Percentiles rank a stretch among this genome's conserved stretches.
Evolutionary conservation across 2,113 vertebrate genomes (phyloP).

Genomic region (Neolamprologus falcicula): DNA sequence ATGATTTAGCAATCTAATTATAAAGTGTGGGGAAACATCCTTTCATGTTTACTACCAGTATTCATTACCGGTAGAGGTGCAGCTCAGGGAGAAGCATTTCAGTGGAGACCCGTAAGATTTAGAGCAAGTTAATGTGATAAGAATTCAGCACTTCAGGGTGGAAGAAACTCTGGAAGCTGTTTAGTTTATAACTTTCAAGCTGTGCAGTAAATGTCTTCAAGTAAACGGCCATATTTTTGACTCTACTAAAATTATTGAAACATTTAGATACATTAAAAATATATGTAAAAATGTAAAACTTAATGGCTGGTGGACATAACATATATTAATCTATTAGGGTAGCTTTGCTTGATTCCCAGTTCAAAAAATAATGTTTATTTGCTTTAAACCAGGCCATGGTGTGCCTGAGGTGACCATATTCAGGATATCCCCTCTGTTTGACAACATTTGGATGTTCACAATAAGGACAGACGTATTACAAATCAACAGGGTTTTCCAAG

Average conservation of each 20-base stretch:
- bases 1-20: conserved; percentile 51
- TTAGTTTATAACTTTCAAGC: not conserved
- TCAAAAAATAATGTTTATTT: not conserved
- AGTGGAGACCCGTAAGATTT: conserved; percentile 4
- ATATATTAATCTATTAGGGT: not conserved
- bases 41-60: conserved; percentile 7
- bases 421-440: fast-evolving
- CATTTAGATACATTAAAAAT: not conserved
- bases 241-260: not conserved
- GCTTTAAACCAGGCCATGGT: not conserved
- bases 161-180: not conserved
- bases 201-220: not conserved
- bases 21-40: not conserved
- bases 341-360: not conserved
- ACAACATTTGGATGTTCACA: not conserved
- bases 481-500: not conserved
- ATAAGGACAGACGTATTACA: not conserved
- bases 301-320: not conserved
- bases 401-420: not conserved
- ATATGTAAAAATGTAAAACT: not conserved
- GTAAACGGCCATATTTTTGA: not conserved
- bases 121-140: not conserved
- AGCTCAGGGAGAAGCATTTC: not conserved
- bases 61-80: not conserved
- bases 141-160: not conserved